Conservation (phyloP, 2,888 invertebrate genomes). For the Branchellion lobata region DNA sequence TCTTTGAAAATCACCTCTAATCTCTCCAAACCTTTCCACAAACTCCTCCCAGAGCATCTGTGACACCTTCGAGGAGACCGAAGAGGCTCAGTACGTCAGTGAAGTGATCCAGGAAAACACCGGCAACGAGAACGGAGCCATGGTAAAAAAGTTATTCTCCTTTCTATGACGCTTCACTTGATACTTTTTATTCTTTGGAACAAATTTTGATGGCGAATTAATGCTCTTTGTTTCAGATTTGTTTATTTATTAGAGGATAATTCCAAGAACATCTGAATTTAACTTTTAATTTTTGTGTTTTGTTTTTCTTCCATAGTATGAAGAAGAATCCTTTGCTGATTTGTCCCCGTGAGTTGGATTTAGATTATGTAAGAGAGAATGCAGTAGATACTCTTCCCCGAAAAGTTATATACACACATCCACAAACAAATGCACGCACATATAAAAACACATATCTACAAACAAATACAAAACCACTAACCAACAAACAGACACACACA, state of each 20-base stretch:
- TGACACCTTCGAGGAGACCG: conserved; percentile 3
- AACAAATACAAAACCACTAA: neutral
- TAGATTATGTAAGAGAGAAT: no score
- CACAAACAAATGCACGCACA: conserved; percentile 15
- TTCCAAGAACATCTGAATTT: no score
- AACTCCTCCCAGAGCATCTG: conserved; percentile 41
- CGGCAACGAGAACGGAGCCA: conserved; percentile 23
- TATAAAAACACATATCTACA: conserved; percentile 11
- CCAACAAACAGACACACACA: neutral
- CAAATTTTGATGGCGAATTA: no score
- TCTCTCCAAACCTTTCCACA: no score
- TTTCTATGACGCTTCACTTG: no score
- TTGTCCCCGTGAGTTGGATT: conserved; percentile 43
- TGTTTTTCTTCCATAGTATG: conserved; percentile 26
- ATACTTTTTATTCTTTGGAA: no score
- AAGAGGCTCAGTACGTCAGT: conserved; percentile 23
- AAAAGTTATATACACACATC: neutral
- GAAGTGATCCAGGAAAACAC: conserved; percentile 3
- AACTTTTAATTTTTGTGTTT: no score
- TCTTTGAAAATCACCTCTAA: no score
- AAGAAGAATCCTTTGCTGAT: conserved; percentile 42
- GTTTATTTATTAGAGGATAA: no score
- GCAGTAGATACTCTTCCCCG: neutral
- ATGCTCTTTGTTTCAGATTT: no score
- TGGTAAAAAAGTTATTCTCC: neutral